A percentile compares a stretch with the other conserved stretches of the same genome.
These are phyloP conservation scores for Philonicus albiceps DNA, from an alignment of 2,888 invertebrate species.

Conservation along the genomic window DNA sequence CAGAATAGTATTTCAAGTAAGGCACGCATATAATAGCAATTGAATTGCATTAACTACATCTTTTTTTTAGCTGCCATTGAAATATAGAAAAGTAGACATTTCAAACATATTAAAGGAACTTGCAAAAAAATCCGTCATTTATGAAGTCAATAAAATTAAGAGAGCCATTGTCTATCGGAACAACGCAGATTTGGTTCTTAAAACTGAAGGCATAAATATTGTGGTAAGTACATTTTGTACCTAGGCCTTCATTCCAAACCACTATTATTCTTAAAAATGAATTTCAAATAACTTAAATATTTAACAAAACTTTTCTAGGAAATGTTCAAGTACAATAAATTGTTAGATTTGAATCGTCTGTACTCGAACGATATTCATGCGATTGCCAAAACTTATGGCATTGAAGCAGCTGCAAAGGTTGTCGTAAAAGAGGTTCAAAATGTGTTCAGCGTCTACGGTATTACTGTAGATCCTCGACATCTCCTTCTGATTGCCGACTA, in stretches of 20 bases:
- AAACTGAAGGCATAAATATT: slow-evolving; percentile 96
- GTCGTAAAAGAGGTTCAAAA: slow-evolving; percentile 94
- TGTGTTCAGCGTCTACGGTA: slow-evolving; percentile 97
- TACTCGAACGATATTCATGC: slow-evolving; percentile 95
- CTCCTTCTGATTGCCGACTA: slow-evolving; percentile 93
- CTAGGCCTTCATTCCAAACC: background rate
- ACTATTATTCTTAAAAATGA: background rate
- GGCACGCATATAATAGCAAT: slow-evolving; percentile 50
- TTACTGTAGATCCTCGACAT: slow-evolving; percentile 93
- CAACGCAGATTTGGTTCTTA: slow-evolving; percentile 72
- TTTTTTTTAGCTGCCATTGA: slow-evolving; percentile 66
- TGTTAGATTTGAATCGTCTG: slow-evolving; percentile 81
- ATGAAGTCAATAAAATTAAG: slow-evolving; percentile 81
- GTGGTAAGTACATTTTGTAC: slow-evolving; percentile 63
- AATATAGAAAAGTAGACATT: slow-evolving; percentile 75
- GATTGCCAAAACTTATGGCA: slow-evolving; percentile 90
- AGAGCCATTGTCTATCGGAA: slow-evolving; percentile 83
- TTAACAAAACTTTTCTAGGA: slow-evolving; percentile 65
- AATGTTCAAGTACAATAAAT: slow-evolving; percentile 82
- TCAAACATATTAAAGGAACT: slow-evolving; percentile 76
- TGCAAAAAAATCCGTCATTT: slow-evolving; percentile 76
- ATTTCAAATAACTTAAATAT: background rate
- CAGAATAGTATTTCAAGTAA: slow-evolving; percentile 77
- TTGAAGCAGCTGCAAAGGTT: slow-evolving; percentile 92
- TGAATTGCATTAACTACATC: background rate